These are phyloP conservation scores for Rhyacophila brunnea DNA, from an alignment of 1,140 invertebrate genomes.

Conservation along the genomic window DNA sequence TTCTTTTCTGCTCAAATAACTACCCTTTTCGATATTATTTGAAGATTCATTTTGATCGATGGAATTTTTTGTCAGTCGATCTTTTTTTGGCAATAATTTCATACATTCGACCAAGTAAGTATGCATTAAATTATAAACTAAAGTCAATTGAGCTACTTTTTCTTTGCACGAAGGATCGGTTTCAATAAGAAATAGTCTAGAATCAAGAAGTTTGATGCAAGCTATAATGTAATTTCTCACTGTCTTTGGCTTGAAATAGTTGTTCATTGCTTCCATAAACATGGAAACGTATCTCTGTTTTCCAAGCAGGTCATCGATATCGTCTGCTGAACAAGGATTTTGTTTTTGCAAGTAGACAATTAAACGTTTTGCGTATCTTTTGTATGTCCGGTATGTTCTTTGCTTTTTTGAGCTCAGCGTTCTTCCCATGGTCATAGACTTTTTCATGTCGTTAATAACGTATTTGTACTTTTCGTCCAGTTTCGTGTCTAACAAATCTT, in stretches of 20 bases:
- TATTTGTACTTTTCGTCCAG: slow-evolving; percentile 45
- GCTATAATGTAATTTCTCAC: slow-evolving; percentile 52
- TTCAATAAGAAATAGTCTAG: slow-evolving; percentile 51
- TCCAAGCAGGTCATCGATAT: slow-evolving; percentile 51
- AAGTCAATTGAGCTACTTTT: slow-evolving; percentile 51
- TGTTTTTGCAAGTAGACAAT: slow-evolving; percentile 52
- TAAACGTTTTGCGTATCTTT: slow-evolving; percentile 50
- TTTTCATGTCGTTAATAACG: slow-evolving; percentile 55
- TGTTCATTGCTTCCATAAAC: slow-evolving; percentile 50
- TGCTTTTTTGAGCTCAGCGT: slow-evolving; percentile 49
- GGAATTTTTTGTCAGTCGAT: slow-evolving; percentile 33
- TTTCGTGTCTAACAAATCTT: slow-evolving; percentile 32
- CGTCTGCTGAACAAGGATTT: slow-evolving; percentile 51
- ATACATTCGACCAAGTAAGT: slow-evolving; percentile 49
- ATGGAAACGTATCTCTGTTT: slow-evolving; percentile 51
- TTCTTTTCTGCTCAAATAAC: slow-evolving; percentile 1
- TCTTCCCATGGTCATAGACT: slow-evolving; percentile 53
- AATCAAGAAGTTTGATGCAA: slow-evolving; percentile 52
- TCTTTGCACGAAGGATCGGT: slow-evolving; percentile 51
- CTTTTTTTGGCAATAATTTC: slow-evolving; percentile 46
- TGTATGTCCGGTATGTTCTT: slow-evolving; percentile 51
- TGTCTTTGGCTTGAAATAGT: slow-evolving; percentile 52
- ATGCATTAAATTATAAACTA: slow-evolving; percentile 50
- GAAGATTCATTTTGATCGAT: no score
- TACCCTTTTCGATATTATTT: slow-evolving; percentile 2